phyloP scores from a whole-genome alignment of 2,113 vertebrate genomes.

The Mustela nigripes region DNA sequence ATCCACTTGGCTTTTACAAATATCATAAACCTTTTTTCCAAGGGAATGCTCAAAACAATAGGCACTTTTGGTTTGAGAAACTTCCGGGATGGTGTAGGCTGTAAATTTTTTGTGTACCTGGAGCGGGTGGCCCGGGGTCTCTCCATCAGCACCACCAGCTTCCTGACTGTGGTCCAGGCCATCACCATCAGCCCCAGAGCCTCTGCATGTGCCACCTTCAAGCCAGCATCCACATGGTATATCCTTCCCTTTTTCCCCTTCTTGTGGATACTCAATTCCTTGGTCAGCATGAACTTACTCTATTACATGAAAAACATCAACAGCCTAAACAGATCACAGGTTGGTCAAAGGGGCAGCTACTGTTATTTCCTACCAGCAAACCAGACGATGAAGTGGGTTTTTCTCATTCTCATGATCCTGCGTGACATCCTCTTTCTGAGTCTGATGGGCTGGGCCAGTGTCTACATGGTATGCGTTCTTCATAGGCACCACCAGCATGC shows the following conservation, averaged over 20 bases:
- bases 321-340: not conserved
- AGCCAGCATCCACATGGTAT: not conserved
- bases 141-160: not conserved
- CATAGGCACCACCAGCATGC: not conserved
- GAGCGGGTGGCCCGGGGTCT: not conserved
- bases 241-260: not conserved
- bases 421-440: not conserved
- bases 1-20: slow-evolving; percentile 25
- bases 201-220: not conserved
- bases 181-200: not conserved
- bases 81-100: not conserved
- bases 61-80: not conserved
- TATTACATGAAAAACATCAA: not conserved
- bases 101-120: too few species aligned
- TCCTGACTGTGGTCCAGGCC: not conserved
- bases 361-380: not conserved
- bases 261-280: not conserved
- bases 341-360: accelerated
- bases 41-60: not conserved
- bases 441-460: not conserved
- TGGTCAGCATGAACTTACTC: not conserved
- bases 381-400: not conserved
- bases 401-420: not conserved
- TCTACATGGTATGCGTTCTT: not conserved
- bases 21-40: not conserved